These are phyloP conservation scores for Caenorhabditis becei DNA, from an alignment of 2,888 invertebrate genomes.

Conservation along the genomic window DNA sequence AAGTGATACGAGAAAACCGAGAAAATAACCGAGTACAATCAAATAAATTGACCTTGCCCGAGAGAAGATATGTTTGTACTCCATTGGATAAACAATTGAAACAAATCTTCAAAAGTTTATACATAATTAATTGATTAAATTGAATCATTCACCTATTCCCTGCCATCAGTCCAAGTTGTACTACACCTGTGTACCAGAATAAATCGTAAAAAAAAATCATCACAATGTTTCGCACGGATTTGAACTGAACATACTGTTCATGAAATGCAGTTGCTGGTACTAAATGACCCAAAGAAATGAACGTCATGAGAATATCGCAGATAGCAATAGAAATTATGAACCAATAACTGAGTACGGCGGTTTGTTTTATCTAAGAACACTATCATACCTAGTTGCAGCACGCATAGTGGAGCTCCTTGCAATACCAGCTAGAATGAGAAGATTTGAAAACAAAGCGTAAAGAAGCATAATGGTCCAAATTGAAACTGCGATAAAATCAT, in stretches of 20 bases:
- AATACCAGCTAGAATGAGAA: slow-evolving; percentile 76
- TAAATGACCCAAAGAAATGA: slow-evolving; percentile 75
- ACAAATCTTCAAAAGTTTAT: slow-evolving; percentile 70
- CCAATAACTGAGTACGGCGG: slow-evolving; percentile 76
- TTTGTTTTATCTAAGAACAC: not conserved
- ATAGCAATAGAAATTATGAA: slow-evolving; percentile 78
- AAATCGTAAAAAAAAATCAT: slow-evolving; percentile 80
- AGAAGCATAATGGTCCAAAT: slow-evolving; percentile 76
- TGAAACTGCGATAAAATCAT: slow-evolving; percentile 77
- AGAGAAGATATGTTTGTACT: slow-evolving; percentile 78
- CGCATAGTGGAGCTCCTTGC: slow-evolving; percentile 73
- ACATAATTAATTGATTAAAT: not conserved
- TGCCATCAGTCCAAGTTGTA: slow-evolving; percentile 79
- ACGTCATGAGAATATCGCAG: slow-evolving; percentile 79
- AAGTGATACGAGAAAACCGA: slow-evolving; percentile 72
- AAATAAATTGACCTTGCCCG: slow-evolving; percentile 64
- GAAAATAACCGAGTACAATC: slow-evolving; percentile 69
- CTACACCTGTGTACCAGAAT: slow-evolving; percentile 81
- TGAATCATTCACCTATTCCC: slow-evolving; percentile 79
- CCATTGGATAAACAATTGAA: slow-evolving; percentile 80
- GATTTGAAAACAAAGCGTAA: slow-evolving; percentile 77
- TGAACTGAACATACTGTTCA: slow-evolving; percentile 71
- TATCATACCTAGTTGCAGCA: slow-evolving; percentile 74
- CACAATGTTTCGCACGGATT: slow-evolving; percentile 72
- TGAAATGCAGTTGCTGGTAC: slow-evolving; percentile 79